These are phyloP conservation scores for Genyomyrus donnyi DNA, from an alignment of 2,113 vertebrate genomes.

Conservation along the genomic window DNA sequence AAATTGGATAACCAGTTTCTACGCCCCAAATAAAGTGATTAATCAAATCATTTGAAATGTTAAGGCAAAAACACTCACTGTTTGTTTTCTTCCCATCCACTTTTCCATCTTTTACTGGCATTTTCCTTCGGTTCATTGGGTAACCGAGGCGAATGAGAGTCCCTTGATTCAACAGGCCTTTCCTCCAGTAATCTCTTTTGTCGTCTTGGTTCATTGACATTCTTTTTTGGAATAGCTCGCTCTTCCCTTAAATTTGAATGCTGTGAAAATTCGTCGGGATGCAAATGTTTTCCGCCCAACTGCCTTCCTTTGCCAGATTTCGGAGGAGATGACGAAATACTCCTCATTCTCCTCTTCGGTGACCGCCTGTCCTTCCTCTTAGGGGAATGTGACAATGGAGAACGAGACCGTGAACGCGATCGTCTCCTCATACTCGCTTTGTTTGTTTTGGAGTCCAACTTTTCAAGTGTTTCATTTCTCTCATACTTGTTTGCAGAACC, in stretches of 20 bases:
- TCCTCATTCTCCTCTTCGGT: conserved; percentile 76
- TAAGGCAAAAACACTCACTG: conserved; percentile 63
- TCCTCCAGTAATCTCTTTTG: conserved; percentile 74
- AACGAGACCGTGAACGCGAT: conserved; percentile 79
- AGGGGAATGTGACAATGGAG: conserved; percentile 68
- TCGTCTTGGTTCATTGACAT: conserved; percentile 64
- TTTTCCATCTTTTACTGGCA: conserved; percentile 83
- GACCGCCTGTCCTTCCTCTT: conserved; percentile 85
- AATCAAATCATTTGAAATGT: not conserved
- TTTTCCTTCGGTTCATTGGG: conserved; percentile 74
- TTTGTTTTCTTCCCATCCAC: conserved; percentile 94
- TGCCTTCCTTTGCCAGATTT: conserved; percentile 70
- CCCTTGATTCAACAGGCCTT: conserved; percentile 58
- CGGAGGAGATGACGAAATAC: conserved; percentile 71
- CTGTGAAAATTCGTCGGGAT: conserved; percentile 59
- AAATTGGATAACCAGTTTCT: not conserved
- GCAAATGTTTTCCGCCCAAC: conserved; percentile 60
- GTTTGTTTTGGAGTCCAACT: conserved; percentile 63
- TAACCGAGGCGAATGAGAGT: conserved; percentile 60
- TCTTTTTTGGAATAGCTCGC: conserved; percentile 65
- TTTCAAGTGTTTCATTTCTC: conserved; percentile 57
- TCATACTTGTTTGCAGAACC: conserved; percentile 78
- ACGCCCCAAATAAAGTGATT: not conserved
- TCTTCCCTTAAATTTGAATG: conserved; percentile 64
- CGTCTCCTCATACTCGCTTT: conserved; percentile 74